phyloP scores from a whole-genome alignment of 2,113 vertebrate genomes.

The Tupaia chinensis region DNA sequence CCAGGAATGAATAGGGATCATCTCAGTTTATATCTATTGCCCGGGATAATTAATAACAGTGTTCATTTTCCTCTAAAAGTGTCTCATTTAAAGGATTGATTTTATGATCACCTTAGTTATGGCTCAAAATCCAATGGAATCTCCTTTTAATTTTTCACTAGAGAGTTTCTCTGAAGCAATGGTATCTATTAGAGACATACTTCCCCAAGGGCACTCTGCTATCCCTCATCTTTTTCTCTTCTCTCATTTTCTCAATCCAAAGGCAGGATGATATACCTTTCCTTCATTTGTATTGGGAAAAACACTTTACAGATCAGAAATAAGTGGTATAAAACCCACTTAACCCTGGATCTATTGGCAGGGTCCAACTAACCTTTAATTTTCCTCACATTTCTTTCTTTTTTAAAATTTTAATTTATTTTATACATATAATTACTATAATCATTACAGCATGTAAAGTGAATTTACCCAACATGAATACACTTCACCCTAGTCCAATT shows the following conservation, averaged over 20 bases:
- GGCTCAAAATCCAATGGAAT: neutral
- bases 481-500: no score
- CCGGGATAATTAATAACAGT: neutral
- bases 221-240: neutral
- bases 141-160: neutral
- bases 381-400: neutral
- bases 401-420: no score
- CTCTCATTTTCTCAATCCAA: neutral
- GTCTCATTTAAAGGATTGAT: neutral
- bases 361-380: neutral
- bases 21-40: neutral
- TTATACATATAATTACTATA: no score
- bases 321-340: neutral
- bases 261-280: neutral
- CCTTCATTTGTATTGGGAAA: neutral
- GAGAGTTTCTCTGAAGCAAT: neutral
- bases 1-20: neutral
- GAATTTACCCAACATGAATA: no score
- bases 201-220: neutral
- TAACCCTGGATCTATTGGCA: neutral
- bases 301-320: conserved; percentile 6
- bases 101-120: neutral
- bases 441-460: no score
- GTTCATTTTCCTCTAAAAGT: neutral
- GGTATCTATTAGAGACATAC: neutral